phyloP scores from a whole-genome alignment of 2,113 vertebrate genomes.

The Dasypus novemcinctus region DNA sequence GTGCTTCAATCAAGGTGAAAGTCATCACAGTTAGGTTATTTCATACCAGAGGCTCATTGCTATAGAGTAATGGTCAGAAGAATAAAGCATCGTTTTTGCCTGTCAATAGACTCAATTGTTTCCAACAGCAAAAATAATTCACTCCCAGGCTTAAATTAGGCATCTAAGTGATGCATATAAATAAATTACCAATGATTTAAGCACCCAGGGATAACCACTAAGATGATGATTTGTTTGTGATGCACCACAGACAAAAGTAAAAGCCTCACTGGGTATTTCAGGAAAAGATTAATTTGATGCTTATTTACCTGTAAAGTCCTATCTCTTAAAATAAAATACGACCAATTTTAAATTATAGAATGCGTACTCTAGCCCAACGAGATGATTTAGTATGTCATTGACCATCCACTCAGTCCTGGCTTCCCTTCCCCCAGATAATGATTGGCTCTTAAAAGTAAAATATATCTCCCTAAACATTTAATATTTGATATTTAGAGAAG shows the following conservation, averaged over 20 bases:
- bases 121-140: slow-evolving; percentile 35
- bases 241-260: not conserved
- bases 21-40: not conserved
- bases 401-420: not conserved
- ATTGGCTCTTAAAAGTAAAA: not conserved
- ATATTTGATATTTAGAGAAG: slow-evolving; percentile 48
- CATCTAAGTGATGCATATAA: not conserved
- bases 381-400: not conserved
- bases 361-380: not conserved
- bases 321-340: not conserved
- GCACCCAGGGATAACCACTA: not conserved
- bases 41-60: not conserved
- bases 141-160: slow-evolving; percentile 18
- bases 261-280: not conserved
- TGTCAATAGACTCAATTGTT: not conserved
- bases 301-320: not conserved
- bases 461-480: not conserved
- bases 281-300: not conserved
- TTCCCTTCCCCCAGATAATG: not conserved
- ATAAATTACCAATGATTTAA: slow-evolving; percentile 1
- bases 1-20: slow-evolving; percentile 35
- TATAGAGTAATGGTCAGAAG: not conserved
- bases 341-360: not conserved
- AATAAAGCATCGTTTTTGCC: slow-evolving; percentile 23
- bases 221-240: not conserved